Percentiles rank a stretch among this genome's conserved stretches.
Evolutionary conservation across 2,797 vertebrate species (phyloP).

Genomic region (Hapalemur alaotrensis): DNA sequence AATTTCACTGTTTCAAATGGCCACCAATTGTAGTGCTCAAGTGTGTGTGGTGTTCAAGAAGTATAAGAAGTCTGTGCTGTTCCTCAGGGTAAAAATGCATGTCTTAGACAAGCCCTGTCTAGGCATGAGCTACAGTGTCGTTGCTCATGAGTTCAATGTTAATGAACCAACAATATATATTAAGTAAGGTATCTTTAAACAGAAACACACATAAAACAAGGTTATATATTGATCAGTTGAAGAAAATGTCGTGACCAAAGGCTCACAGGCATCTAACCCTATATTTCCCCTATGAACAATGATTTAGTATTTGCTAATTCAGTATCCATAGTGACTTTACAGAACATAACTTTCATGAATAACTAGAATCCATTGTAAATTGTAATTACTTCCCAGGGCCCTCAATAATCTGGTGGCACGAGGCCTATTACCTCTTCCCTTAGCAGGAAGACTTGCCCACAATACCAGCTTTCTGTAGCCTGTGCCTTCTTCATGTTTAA

Average conservation of each 20-base stretch:
- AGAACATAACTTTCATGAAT: neutral
- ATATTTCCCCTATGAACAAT: neutral
- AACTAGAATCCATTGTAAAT: neutral
- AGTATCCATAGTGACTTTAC: neutral
- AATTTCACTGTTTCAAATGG: neutral
- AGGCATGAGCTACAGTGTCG: neutral
- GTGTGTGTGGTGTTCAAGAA: neutral
- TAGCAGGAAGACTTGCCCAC: neutral
- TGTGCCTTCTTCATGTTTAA: neutral
- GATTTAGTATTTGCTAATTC: neutral
- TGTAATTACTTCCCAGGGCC: neutral
- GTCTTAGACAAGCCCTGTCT: neutral
- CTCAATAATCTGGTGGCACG: neutral
- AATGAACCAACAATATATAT: neutral
- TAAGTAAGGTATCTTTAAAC: neutral
- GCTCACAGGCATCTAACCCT: neutral
- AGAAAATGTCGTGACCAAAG: neutral
- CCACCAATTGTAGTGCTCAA: neutral
- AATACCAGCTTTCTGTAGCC: neutral
- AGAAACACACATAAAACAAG: neutral
- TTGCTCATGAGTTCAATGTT: neutral
- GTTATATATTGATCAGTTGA: neutral
- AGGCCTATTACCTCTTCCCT: neutral
- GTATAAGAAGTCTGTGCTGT: neutral
- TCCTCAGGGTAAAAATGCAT: neutral